Conservation (phyloP, 2,113 vertebrate genomes). For the Lophius piscatorius region DNA sequence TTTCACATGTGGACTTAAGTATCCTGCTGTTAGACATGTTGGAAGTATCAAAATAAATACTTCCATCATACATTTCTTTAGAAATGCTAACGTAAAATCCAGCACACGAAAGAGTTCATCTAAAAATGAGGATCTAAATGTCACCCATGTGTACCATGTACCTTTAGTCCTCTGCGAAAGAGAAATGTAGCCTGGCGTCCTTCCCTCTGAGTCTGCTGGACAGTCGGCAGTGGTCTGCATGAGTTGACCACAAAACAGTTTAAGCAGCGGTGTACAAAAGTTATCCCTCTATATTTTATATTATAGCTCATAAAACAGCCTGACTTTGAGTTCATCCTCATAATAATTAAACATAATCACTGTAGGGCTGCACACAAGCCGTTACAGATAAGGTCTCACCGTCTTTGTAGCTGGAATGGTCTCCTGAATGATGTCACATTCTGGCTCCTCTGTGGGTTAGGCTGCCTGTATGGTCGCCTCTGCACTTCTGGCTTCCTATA, state of each 20-base stretch:
- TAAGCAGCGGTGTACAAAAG: background rate
- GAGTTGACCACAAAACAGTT: background rate
- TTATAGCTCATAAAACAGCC: too few species aligned
- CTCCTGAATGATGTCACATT: conserved; percentile 73
- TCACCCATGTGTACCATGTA: conserved; percentile 58
- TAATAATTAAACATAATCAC: too few species aligned
- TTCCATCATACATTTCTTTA: too few species aligned
- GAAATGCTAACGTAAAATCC: background rate
- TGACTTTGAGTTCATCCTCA: too few species aligned
- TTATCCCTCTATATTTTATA: too few species aligned
- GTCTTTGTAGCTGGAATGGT: conserved; percentile 82
- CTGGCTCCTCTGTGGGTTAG: conserved; percentile 81
- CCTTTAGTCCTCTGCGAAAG: conserved; percentile 92
- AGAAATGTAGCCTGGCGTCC: conserved; percentile 94
- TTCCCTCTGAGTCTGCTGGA: conserved; percentile 84
- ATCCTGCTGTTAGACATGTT: background rate
- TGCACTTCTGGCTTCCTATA: conserved; percentile 84
- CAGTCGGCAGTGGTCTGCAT: conserved; percentile 57
- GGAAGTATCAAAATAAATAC: too few species aligned
- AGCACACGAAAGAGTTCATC: background rate
- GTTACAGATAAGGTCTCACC: conserved; percentile 81
- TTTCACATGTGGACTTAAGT: background rate
- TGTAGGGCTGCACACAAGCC: too few species aligned
- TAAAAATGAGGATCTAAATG: background rate
- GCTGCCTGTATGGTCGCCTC: conserved; percentile 81